Conservation (phyloP, 2,797 vertebrate species). For the Choloepus didactylus region DNA sequence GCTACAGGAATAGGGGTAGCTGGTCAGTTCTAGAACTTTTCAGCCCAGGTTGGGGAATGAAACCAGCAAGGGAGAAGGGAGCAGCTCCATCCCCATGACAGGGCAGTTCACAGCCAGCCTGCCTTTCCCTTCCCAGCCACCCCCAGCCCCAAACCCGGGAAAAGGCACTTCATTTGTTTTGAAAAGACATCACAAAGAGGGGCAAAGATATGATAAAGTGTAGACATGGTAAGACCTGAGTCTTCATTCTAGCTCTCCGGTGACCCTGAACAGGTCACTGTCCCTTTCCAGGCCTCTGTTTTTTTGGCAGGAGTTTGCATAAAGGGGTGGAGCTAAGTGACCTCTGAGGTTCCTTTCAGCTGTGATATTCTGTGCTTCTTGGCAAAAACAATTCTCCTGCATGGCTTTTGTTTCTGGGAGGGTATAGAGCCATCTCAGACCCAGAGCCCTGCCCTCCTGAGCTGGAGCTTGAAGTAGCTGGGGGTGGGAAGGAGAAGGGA, state of each 20-base stretch:
- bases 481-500: neutral
- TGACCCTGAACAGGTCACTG: neutral
- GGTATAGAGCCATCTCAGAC: neutral
- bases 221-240: conserved; percentile 26
- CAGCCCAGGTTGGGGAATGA: neutral
- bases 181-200: conserved; percentile 58
- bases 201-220: neutral
- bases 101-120: conserved; percentile 40
- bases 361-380: conserved; percentile 61
- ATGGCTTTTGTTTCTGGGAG: conserved; percentile 43
- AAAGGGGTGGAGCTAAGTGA: conserved; percentile 1
- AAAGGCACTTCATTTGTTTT: conserved; percentile 74
- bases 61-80: neutral
- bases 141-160: neutral
- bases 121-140: conserved; percentile 10
- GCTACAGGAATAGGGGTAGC: neutral
- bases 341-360: conserved; percentile 41
- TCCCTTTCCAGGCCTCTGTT: neutral
- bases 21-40: neutral
- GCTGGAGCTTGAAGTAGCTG: conserved; percentile 8
- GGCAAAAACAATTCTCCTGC: conserved; percentile 50
- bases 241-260: conserved; percentile 32
- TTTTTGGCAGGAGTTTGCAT: conserved; percentile 36
- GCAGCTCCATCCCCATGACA: neutral
- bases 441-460: neutral